Evolutionary conservation across 2,113 vertebrate genomes (phyloP), one percentile per base, ranked within the genome.

Genomic region (Brachyhypopomus occidentalis): DNA sequence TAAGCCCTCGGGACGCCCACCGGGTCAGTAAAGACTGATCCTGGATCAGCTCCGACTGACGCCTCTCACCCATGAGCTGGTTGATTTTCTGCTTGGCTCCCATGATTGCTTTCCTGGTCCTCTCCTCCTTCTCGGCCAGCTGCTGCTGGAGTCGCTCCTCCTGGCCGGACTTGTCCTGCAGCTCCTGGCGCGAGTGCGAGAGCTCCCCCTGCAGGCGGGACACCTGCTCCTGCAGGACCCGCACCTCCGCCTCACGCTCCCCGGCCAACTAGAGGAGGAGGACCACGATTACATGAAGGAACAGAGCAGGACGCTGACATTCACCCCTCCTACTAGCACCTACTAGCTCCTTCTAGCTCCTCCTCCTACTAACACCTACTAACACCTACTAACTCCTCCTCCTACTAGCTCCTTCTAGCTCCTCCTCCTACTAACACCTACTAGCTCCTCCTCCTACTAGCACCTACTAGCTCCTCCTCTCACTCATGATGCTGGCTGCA

Each of bases 51-150:
- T 14, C 5, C 8, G 48, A 22, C 25, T 52, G 27, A 7, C 17
- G 14, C 16, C 41, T 19, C 84, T 89, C 88, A 97, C 98, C 90
- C 62, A 92, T 87, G 82, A 98, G 92, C 66, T 96, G 96, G 77
- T 90, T 93, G 87, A 98, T 96, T 88, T 95, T 98, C 92, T 98
- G 96, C 83, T 95, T 98, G 78, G 96, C 98, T 2, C 87, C 93
- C 81, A 97, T 83, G 8, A 99, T 90, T 0, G 95, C 94, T 89
- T 99, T 99, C 85, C 94, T 95, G 0, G 96, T 98, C 86, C 98
- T 98, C 62, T 98, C 98, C 17, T 98, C 97, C 87, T 98, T 99
- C 75, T 99, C 97, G 0, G 92, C 86, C 75, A 97, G 95, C 88
- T 98, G 96, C 79, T 98, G 95, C 20, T 95, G 94, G 60, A 97